Conservation (phyloP, 2,797 vertebrate genomes). For the Tarsius wallacei region DNA sequence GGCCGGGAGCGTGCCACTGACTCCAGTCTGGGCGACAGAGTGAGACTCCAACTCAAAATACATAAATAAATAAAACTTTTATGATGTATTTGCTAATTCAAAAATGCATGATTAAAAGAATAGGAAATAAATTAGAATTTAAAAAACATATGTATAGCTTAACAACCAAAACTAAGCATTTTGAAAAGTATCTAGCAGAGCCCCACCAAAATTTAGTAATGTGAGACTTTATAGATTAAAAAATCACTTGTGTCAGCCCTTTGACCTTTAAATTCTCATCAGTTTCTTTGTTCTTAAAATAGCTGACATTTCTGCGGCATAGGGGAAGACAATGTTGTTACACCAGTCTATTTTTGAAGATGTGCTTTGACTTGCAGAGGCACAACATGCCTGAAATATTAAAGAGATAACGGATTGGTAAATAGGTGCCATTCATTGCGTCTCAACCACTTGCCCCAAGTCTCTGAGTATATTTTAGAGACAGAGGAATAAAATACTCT, state of each 20-base stretch:
- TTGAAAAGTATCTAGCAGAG: background rate
- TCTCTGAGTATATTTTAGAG: conserved; percentile 25
- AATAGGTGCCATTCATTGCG: background rate
- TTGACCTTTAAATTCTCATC: conserved; percentile 35
- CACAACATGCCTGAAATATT: conserved; percentile 47
- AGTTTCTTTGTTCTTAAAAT: conserved; percentile 75
- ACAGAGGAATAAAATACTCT: background rate
- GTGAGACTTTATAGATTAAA: conserved; percentile 36
- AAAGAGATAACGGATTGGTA: background rate
- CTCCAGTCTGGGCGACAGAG: too few species aligned
- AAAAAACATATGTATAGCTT: background rate
- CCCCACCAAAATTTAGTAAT: background rate
- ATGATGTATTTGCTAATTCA: background rate
- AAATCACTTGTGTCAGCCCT: background rate
- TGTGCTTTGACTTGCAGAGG: conserved; percentile 59
- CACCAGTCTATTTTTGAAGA: conserved; percentile 69
- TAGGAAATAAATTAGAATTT: conserved; percentile 42
- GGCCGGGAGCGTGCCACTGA: too few species aligned
- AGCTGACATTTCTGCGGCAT: conserved; percentile 66
- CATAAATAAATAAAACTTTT: background rate
- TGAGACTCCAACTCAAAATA: too few species aligned
- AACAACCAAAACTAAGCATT: conserved; percentile 29
- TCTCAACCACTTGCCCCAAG: background rate
- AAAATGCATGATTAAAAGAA: conserved; percentile 58
- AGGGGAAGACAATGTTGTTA: conserved; percentile 37